Evolutionary conservation across 2,888 invertebrate species (phyloP), one percentile per base, ranked within the genome.

Genomic region (Drosophila prostipennis): DNA sequence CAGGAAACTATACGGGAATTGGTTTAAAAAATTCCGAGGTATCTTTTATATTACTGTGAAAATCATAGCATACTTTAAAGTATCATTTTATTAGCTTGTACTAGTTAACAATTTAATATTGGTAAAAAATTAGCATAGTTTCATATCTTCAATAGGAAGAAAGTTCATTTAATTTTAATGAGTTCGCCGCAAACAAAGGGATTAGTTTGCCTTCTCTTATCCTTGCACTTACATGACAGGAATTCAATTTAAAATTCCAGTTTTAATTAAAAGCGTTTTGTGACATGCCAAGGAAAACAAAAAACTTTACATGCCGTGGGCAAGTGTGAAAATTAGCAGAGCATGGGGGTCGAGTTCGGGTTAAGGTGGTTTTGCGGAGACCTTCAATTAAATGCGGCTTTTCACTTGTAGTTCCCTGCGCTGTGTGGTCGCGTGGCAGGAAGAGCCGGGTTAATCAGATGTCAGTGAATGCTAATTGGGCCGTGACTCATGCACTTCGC

Each of bases 391-490:
- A 65, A 39, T 29, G 52, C 52, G 45, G 65, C 39, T 39, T 71
- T 71, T 57, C 10, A 63, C 48, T 48, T 48, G 16, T 29, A 57
- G 53, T 53, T 56, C 32, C 34, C 46, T 36, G 36, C 16, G 34
- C 32, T 45, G 51, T 51, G 55, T 34, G 48, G 64, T 37, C 58
- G 39, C 48, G 37, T 16, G 29, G 26, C 42, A n/a, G 19, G 48
- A 39, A 63, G 46, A 34, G 68, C 46, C 34, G 29, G 37, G 39
- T 36, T 68, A 69, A 69, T 69, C 69, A 68, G 49, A 57, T 64
- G 64, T 51, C 68, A 46, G 40, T 32, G 39, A 43, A 40, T 40
- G 13, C 45, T 52, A 67, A 52, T 45, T 68, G 49, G 49, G 64
- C 42, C 64, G 36, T 40, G 64, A 51, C 52, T 51, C 43, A 64